Base-by-base conservation (phyloP, 1,140 invertebrate species). In the Euura lappo region DNA sequence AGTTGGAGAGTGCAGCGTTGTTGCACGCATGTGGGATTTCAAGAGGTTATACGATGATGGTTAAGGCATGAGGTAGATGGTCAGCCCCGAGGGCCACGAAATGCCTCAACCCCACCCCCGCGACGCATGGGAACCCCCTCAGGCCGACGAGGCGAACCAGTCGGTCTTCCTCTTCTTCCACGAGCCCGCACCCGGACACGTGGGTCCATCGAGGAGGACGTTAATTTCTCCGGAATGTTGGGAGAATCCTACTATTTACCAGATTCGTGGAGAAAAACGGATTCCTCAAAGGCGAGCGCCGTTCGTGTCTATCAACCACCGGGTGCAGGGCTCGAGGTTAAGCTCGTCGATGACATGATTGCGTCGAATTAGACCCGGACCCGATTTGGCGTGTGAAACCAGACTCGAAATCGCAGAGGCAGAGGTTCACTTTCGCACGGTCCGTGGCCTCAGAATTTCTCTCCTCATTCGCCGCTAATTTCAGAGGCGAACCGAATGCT, bases 91-190 rank as follows among this genome's bases (percentile, higher is more conserved):
- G 51, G 51, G 51, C 51, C 13, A 60, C 51, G 51, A 60, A 60
- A 60, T 60, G 13, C 51, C 51, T 60, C 51, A n/a, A 60, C 51
- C 51, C 51, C 51, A 60, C 51, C 82, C 83, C 84, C 82, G 82
- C 84, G 77, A 85, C 79, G 81, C 84, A 84, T 86, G 84, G 83
- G 84, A 86, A 86, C 79, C 74, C 81, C 83, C 83, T 84, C 74
- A 75, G 77, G 84, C 80, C 80, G 77, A 76, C 67, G 73, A 77
- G 74, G 75, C 68, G 69, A 68, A 60, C 64, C 65, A 51, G 67
- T 47, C 65, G n/a, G 73, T 70, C 71, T 13, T 60, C 46, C 6
- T 65, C 45, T 65, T 69, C 44, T 68, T 74, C 68, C 73, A 79
- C 72, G 74, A 73, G 71, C 76, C 13, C 72, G 75, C 13, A 68